Conservation (phyloP, 2,888 invertebrate species). For the Gandaritis pyraliata region DNA sequence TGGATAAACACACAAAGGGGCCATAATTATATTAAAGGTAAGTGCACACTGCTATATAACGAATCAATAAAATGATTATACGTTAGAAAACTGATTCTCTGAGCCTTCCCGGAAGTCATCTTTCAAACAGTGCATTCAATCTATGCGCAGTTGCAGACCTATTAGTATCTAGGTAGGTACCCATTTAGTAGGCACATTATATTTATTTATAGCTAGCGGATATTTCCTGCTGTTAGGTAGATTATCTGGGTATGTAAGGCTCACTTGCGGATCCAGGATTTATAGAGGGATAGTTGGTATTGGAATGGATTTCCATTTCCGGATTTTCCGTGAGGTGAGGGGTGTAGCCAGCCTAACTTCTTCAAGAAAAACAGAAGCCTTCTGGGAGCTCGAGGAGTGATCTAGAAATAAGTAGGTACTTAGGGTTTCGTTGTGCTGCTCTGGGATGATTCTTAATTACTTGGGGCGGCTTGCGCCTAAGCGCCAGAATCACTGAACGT, state of each 20-base stretch:
- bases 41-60: constrained; percentile 15
- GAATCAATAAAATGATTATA: constrained; percentile 21
- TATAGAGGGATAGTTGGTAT: no score
- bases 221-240: constrained; percentile 37
- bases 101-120: constrained; percentile 38
- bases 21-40: constrained; percentile 14
- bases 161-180: constrained; percentile 24
- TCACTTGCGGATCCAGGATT: constrained; percentile 1
- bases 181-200: neutral
- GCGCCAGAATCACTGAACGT: no score
- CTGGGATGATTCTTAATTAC: no score
- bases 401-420: no score
- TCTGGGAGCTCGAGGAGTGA: no score
- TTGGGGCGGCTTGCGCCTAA: no score
- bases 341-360: no score
- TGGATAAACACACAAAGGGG: constrained; percentile 13
- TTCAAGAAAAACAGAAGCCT: no score
- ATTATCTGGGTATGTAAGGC: neutral
- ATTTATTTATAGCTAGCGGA: constrained; percentile 30
- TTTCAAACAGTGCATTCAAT: constrained; percentile 36
- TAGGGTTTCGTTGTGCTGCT: no score
- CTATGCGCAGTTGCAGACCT: constrained; percentile 32
- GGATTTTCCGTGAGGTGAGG: no score
- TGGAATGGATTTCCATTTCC: no score
- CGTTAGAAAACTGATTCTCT: constrained; percentile 29